These are phyloP conservation scores for Zaprionus obscuricornis DNA, from an alignment of 2,888 invertebrate species.

Conservation along the genomic window DNA sequence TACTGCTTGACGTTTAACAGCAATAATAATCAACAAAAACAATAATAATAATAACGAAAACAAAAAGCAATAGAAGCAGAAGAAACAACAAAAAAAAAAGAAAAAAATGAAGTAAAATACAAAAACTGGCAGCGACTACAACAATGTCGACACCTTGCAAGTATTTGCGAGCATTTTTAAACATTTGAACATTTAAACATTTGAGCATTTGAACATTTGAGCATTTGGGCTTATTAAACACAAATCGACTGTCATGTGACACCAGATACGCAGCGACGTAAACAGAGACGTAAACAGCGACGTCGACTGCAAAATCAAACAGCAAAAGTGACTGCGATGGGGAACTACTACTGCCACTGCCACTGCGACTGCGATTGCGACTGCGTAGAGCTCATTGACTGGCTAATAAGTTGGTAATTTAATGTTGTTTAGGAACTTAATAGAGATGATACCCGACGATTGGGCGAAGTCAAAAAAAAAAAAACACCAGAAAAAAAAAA, in stretches of 20 bases:
- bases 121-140: conserved; percentile 6
- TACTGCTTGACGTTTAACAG: no score
- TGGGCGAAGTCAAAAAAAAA: conserved; percentile 19
- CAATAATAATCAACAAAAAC: no score
- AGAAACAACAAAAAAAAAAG: conserved; percentile 9
- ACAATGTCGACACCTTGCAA: conserved; percentile 62
- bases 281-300: not conserved
- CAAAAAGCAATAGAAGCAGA: conserved; percentile 24
- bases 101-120: conserved; percentile 7
- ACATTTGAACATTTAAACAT: no score
- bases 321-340: no score
- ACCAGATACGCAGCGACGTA: conserved; percentile 32
- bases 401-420: conserved; percentile 49
- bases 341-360: no score
- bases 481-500: not conserved
- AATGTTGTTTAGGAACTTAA: conserved; percentile 46
- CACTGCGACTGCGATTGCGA: not conserved
- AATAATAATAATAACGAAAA: no score
- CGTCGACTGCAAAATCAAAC: not conserved
- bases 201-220: conserved; percentile 10
- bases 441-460: conserved; percentile 47
- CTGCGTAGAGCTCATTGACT: conserved; percentile 36
- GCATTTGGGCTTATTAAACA: conserved; percentile 63
- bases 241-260: conserved; percentile 66
- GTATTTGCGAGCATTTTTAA: no score